phyloP scores from a whole-genome alignment of 1,140 invertebrate species.

The Neodiprion fabricii region DNA sequence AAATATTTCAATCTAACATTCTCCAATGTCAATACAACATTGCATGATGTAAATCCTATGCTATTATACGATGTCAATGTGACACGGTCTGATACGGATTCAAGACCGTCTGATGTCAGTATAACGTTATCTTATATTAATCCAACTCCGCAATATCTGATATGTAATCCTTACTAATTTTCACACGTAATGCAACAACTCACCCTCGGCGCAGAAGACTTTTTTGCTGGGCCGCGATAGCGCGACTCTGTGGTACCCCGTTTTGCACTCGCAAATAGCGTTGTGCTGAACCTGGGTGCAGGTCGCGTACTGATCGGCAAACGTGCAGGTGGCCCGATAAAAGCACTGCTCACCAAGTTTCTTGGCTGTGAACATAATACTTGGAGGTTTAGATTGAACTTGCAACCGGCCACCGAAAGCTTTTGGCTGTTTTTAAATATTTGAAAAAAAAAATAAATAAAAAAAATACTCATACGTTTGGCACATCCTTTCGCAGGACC shows the following conservation, averaged over 20 bases:
- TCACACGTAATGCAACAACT: neutral
- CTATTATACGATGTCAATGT: too few species aligned
- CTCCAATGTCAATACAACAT: neutral
- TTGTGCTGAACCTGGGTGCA: slow-evolving; percentile 85
- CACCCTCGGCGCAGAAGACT: slow-evolving; percentile 84
- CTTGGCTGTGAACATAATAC: slow-evolving; percentile 68
- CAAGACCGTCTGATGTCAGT: too few species aligned
- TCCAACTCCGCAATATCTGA: neutral
- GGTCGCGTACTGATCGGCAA: slow-evolving; percentile 77
- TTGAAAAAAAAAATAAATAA: neutral
- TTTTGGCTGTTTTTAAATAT: neutral
- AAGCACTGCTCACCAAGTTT: slow-evolving; percentile 85
- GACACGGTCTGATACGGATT: too few species aligned
- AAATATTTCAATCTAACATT: too few species aligned
- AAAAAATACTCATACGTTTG: slow-evolving; percentile 70
- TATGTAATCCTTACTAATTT: neutral
- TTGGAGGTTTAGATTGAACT: too few species aligned
- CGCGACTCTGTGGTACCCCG: slow-evolving; percentile 78
- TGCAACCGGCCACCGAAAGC: slow-evolving; percentile 14
- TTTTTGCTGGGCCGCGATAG: slow-evolving; percentile 75
- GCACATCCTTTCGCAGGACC: slow-evolving; percentile 77
- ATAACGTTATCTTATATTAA: too few species aligned
- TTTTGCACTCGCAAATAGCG: slow-evolving; percentile 81
- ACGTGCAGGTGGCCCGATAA: slow-evolving; percentile 79
- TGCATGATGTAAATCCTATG: too few species aligned